Percentiles rank a stretch among this genome's conserved stretches.
These are phyloP conservation scores for Orthosia cruda DNA, from an alignment of 2,888 invertebrate genomes.

Conservation along the genomic window DNA sequence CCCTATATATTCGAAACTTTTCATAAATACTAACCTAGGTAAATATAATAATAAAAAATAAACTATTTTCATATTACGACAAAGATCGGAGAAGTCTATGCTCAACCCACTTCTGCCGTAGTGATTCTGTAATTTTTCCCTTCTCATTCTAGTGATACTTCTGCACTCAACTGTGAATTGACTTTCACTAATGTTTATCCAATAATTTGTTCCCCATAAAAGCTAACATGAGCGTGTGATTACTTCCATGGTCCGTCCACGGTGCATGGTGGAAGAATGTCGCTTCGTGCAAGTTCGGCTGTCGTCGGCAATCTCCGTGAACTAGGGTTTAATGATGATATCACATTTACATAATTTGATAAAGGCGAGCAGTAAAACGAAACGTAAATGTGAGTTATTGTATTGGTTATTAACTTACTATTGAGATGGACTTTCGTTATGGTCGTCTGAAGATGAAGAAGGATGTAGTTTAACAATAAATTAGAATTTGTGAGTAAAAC, in stretches of 20 bases:
- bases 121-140: not conserved
- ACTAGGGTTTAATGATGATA: constrained; percentile 50
- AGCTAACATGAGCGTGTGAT: constrained; percentile 31
- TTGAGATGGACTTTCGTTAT: constrained; percentile 9
- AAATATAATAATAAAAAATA: too few relatives aligned
- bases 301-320: constrained; percentile 23
- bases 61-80: too few relatives aligned
- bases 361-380: constrained; percentile 11
- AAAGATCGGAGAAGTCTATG: too few relatives aligned
- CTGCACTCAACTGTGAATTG: not conserved
- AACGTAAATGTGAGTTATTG: constrained; percentile 21
- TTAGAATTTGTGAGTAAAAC: not conserved
- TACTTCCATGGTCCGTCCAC: constrained; percentile 9
- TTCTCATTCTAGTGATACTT: constrained; percentile 9
- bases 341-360: constrained; percentile 56
- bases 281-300: constrained; percentile 28
- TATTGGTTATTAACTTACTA: constrained; percentile 15
- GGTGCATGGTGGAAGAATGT: constrained; percentile 37
- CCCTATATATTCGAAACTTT: too few relatives aligned
- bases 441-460: constrained; percentile 7
- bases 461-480: constrained; percentile 11
- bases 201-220: constrained; percentile 58
- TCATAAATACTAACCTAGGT: too few relatives aligned
- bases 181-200: constrained; percentile 37
- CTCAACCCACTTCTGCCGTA: not conserved